phyloP scores from a whole-genome alignment of 2,113 vertebrate species.

The Apodemus sylvaticus region DNA sequence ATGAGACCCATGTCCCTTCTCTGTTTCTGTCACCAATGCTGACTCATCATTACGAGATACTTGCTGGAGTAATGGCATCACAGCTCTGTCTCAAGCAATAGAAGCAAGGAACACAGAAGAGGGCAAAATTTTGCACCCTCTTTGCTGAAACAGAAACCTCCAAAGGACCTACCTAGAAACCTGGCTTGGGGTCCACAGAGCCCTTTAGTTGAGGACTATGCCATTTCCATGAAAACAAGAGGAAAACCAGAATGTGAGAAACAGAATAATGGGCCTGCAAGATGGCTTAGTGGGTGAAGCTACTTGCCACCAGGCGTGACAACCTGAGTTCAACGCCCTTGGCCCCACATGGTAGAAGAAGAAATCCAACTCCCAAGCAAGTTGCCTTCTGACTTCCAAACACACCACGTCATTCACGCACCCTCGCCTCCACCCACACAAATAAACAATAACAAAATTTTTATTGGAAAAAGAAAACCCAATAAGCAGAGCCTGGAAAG shows the following conservation, averaged over 20 bases:
- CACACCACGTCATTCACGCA: not conserved
- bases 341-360: too few relatives aligned
- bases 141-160: not conserved
- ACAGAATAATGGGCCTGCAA: not conserved
- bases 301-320: not conserved
- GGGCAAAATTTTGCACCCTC: not conserved
- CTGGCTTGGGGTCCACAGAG: not conserved
- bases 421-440: not conserved
- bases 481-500: not conserved
- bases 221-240: not conserved
- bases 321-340: not conserved
- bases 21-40: not conserved
- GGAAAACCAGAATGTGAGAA: not conserved
- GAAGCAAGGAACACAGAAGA: not conserved
- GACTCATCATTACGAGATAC: not conserved
- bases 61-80: not conserved
- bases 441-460: not conserved
- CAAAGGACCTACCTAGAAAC: not conserved
- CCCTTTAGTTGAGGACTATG: not conserved
- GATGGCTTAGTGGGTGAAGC: not conserved
- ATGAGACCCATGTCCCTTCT: not conserved
- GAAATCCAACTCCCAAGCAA: not conserved
- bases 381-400: not conserved
- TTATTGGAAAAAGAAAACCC: not conserved
- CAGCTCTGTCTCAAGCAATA: not conserved